These are phyloP conservation scores for Tipula unca DNA, from an alignment of 2,888 invertebrate genomes.

Conservation along the genomic window DNA sequence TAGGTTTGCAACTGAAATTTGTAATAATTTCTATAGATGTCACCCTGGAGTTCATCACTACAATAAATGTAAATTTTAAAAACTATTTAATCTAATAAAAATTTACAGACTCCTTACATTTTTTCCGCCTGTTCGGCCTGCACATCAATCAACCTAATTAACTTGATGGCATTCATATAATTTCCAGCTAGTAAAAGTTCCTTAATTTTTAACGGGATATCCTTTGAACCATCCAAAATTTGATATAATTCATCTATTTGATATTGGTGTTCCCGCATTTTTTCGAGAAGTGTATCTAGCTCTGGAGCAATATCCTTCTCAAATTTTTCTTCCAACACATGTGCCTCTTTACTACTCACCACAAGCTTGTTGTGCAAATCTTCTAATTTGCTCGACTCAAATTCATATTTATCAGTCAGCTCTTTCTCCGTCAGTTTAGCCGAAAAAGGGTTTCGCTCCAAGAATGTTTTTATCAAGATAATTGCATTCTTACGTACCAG, in stretches of 20 bases:
- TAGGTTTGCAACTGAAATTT: neutral
- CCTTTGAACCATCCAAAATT: neutral
- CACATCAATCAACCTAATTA: neutral
- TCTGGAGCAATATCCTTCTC: constrained; percentile 31
- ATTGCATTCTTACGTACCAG: constrained; percentile 75
- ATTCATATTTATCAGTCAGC: constrained; percentile 51
- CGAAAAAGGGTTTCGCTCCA: constrained; percentile 82
- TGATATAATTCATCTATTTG: neutral
- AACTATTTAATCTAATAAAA: neutral
- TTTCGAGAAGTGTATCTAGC: neutral
- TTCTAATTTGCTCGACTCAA: constrained; percentile 37
- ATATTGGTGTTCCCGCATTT: neutral
- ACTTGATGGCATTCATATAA: constrained; percentile 34
- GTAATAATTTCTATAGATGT: neutral
- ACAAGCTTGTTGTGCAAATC: constrained; percentile 46
- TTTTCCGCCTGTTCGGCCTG: neutral
- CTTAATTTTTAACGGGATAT: neutral
- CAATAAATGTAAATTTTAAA: neutral
- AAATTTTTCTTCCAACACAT: constrained; percentile 41
- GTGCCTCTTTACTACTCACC: constrained; percentile 45
- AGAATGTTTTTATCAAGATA: constrained; percentile 50
- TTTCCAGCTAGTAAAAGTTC: constrained; percentile 30
- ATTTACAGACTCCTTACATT: neutral
- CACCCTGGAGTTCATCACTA: neutral
- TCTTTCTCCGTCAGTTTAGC: constrained; percentile 48